phyloP scores from a whole-genome alignment of 2,888 invertebrate genomes.

The Peribatodes rhomboidaria region DNA sequence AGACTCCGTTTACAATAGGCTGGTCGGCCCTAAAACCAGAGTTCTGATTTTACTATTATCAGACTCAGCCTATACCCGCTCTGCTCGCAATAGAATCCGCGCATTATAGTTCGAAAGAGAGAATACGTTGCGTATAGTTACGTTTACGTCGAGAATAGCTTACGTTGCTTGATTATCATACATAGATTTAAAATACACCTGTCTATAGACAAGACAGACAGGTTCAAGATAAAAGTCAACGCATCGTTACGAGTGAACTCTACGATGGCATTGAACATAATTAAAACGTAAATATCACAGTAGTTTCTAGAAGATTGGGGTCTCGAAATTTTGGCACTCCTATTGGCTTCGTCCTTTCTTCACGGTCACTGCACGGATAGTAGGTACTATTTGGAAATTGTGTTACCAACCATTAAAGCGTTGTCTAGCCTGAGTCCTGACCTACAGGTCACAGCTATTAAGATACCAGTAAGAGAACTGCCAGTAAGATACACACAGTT shows the following conservation, averaged over 20 bases:
- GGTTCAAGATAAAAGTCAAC: not conserved
- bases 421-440: too few relatives aligned
- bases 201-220: not conserved
- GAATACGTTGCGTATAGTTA: too few relatives aligned
- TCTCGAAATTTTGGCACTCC: not conserved
- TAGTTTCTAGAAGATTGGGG: not conserved
- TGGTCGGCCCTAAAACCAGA: too few relatives aligned
- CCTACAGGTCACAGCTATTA: too few relatives aligned
- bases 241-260: not conserved
- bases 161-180: not conserved
- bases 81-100: too few relatives aligned
- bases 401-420: too few relatives aligned
- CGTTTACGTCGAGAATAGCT: not conserved
- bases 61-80: too few relatives aligned
- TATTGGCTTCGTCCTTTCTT: not conserved
- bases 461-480: too few relatives aligned
- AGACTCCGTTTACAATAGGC: too few relatives aligned
- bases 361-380: not conserved
- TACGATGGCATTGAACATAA: constrained; percentile 6
- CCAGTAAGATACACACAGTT: too few relatives aligned
- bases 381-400: not conserved
- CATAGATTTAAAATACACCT: not conserved
- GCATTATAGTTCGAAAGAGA: too few relatives aligned
- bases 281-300: not conserved
- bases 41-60: too few relatives aligned